A percentile compares a stretch with the other conserved stretches of the same genome.
phyloP scores from a whole-genome alignment of 1,140 invertebrate species.

The Globodera rostochiensis region DNA sequence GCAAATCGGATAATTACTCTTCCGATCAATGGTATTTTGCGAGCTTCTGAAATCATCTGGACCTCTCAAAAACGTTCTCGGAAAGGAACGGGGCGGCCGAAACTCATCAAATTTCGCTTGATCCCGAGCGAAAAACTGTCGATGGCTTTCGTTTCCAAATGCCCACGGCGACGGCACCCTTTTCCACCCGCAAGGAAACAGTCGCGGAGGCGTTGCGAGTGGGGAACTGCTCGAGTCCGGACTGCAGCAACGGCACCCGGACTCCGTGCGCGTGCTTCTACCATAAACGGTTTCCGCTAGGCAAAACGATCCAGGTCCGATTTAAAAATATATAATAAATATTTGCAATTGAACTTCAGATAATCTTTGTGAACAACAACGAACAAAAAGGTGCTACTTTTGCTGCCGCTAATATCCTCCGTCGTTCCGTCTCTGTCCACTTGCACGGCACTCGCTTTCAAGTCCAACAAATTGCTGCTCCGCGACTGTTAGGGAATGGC shows the following conservation, averaged over 20 bases:
- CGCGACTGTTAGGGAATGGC: background rate
- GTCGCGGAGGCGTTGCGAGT: background rate
- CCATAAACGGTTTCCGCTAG: background rate
- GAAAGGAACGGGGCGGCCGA: background rate
- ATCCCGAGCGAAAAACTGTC: background rate
- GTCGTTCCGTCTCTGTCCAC: background rate
- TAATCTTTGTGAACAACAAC: background rate
- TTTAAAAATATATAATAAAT: background rate
- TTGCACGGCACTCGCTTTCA: background rate
- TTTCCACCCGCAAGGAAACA: background rate
- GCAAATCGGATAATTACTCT: background rate
- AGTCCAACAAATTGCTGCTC: background rate
- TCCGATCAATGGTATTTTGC: background rate
- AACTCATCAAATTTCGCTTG: background rate
- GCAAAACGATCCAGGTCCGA: background rate
- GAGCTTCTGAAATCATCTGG: no score
- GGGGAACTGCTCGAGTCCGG: background rate
- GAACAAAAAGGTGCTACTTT: background rate
- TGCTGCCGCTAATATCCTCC: background rate
- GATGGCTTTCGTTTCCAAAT: slow-evolving; percentile 6
- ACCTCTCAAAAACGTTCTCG: background rate
- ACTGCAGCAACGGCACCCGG: background rate
- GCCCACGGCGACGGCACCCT: background rate
- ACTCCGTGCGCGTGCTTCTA: slow-evolving; percentile 3
- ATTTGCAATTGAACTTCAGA: background rate